Base-by-base conservation (phyloP, 1,140 invertebrate genomes). In the Melipona quadrifasciata region DNA sequence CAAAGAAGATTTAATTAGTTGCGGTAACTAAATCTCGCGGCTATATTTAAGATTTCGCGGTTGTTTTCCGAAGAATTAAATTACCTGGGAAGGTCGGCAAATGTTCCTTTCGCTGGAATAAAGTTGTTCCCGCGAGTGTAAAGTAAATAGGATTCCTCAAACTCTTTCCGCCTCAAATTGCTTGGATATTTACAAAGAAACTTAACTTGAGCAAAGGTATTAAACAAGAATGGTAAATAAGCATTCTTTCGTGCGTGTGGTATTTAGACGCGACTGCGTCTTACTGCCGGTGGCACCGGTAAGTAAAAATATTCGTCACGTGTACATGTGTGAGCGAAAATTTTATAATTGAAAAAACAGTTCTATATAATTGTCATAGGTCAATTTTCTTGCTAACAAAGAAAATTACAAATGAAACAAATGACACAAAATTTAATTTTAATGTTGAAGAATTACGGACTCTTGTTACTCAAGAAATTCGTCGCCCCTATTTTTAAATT, bases 121-220 rank as follows among this genome's bases (percentile, higher is more conserved):
- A 76, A 76, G 34, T 76, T 61, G 74, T 61, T 58, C 47, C 57
- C 10, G 74, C 27, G 55, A 12, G 53, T 47, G 21, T 27, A n/a
- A 16, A 61, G 14, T 47, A 76, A 61, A 76, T 61, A 61, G 55
- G 27, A 64, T 61, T 39, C 34, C 57, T 47, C 31, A 19, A 76
- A 61, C 16, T 47, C 34, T n/a, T 11, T 27, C 24, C 34, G 14
- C 34, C 17, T 21, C 34, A 61, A 58, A 61, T 64, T 76, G 24
- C 74, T 14, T 27, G 31, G 16, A 47, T 39, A 75, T 27, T 47
- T 39, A 76, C 55, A 61, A 76, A 76, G 74, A 76, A 76, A 58
- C 1, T 76, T 76, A 61, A 75, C 1, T 12, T n/a, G n/a, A 2
- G 31, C 31, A 16, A 58, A 57, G 47, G n/a, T 27, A 47, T 71